Base-by-base conservation (phyloP, 2,888 invertebrate genomes). In the Aethes cnicana region DNA sequence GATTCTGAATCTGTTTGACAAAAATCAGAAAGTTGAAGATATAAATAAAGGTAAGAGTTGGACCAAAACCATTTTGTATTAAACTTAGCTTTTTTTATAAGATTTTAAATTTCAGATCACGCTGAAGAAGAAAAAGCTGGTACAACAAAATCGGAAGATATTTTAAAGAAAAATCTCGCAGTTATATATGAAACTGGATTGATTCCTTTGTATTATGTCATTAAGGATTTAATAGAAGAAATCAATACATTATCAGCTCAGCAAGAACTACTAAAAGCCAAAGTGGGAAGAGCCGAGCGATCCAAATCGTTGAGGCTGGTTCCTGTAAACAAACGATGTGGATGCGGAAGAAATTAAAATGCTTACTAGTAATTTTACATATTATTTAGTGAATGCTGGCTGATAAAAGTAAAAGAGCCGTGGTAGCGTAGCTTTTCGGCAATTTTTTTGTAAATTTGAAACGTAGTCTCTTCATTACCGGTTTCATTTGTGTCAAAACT, bases 141-240 rank as follows among this genome's bases (percentile, higher is more conserved):
- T 3, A 18, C 39, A 4, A 47, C 25, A 14, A 37, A 16, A 7
- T 33, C 7, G 1, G 9, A 44, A 9, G 37, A 35, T 1, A 7
- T 33, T 50, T 33, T 59, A 3, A 53, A 62, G 33, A 30, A 50
- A n/a, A 57, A 49, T 30, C 61, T 76, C 3, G 26, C 58, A 21
- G 37, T 59, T 2, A 61, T 81, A 32, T 81, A 81, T 49, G 74
- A 81, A 57, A 57, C 75, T 32, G 77, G 82, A 55, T 61, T 88
- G 26, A 17, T 86, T 25, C 82, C 87, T 1, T 59, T 88, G 20
- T 73, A 78, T 58, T 60, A 62, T n/a, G 66, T 69, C 4, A 81
- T 87, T 16, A 70, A 64, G 47, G 62, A 63, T 37, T 62, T 87
- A 9, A 77, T 72, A 61, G 55, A 72, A 32, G 81, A 84, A 41